Conservation (phyloP, 2,797 vertebrate species). For the Petrocephalus sullivani region DNA sequence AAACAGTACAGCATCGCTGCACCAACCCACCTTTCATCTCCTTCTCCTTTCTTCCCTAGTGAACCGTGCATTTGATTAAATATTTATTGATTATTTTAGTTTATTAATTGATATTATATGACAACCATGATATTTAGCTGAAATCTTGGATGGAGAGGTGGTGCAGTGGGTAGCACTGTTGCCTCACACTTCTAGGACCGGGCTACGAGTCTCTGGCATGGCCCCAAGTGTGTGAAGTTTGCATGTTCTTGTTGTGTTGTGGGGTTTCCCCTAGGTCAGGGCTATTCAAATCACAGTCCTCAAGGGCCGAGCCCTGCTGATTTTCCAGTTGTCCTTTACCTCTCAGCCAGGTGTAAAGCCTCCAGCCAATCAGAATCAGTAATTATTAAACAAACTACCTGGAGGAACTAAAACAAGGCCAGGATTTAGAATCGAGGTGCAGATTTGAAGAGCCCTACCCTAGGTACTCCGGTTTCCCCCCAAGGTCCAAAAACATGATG, state of each 20-base stretch:
- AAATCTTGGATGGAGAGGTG: not conserved
- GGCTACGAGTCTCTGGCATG: not conserved
- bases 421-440: too few relatives aligned
- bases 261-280: not conserved
- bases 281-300: too few relatives aligned
- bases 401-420: too few relatives aligned
- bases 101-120: not conserved
- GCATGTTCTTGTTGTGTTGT: not conserved
- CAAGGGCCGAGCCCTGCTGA: too few relatives aligned
- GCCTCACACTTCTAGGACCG: not conserved
- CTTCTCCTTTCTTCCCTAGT: too few relatives aligned
- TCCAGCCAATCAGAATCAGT: too few relatives aligned
- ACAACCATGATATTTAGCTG: not conserved
- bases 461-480: not conserved
- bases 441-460: too few relatives aligned
- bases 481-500: not conserved
- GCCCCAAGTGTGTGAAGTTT: not conserved
- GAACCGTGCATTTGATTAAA: not conserved
- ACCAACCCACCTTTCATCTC: too few relatives aligned
- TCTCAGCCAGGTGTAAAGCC: too few relatives aligned
- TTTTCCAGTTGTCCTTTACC: too few relatives aligned
- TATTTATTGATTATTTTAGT: not conserved
- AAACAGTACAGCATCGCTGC: too few relatives aligned
- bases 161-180: not conserved
- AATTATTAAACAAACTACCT: too few relatives aligned